A percentile compares a stretch with the other conserved stretches of the same genome.
phyloP scores from a whole-genome alignment of 37 sponge, comb jelly and placozoan genomes.

The Petrosia ficiformis region DNA sequence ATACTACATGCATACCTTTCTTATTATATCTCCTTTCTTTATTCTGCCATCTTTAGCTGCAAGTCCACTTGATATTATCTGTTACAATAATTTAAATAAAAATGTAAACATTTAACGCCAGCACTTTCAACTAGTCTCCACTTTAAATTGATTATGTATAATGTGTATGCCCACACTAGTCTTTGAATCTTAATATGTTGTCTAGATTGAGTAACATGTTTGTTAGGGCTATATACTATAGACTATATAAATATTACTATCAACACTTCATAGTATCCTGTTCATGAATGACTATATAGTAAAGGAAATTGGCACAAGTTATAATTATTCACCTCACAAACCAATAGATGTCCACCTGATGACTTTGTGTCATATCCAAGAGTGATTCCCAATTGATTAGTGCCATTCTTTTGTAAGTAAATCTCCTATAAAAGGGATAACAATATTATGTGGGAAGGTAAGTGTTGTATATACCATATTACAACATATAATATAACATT shows the following conservation, averaged over 20 bases:
- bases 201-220: no score
- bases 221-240: no score
- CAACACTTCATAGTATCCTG: no score
- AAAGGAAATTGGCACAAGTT: no score
- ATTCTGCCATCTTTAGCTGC: constrained; percentile 72
- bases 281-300: no score
- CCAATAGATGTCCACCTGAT: constrained; percentile 24
- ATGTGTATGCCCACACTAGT: no score
- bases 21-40: constrained; percentile 62
- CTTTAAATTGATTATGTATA: no score
- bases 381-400: constrained; percentile 74
- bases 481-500: neutral
- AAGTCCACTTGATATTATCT: constrained; percentile 68
- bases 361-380: constrained; percentile 56
- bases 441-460: neutral
- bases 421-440: constrained; percentile 45
- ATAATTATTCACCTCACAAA: constrained; percentile 77
- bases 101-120: neutral
- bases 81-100: neutral
- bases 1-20: constrained; percentile 60
- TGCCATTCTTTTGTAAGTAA: constrained; percentile 59
- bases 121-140: no score
- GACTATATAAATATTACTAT: no score
- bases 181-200: no score
- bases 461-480: neutral